Evolutionary conservation across 2,113 vertebrate species (phyloP).

Genomic region (Gymnarchus niloticus): DNA sequence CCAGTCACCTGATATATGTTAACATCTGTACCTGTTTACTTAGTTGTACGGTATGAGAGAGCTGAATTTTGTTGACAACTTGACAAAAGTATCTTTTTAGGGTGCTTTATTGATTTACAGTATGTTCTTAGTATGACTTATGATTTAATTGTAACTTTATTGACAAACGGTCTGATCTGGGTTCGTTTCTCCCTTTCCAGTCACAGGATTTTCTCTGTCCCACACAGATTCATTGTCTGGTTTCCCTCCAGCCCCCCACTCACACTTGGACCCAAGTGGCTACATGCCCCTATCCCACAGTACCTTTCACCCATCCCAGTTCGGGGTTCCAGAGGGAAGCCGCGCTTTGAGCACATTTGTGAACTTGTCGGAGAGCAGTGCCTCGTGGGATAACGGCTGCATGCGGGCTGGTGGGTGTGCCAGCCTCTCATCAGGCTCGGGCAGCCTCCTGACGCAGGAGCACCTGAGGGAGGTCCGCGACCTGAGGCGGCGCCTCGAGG

Average conservation of each 20-base stretch:
- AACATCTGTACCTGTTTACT: background rate
- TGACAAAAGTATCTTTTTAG: background rate
- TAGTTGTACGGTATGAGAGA: background rate
- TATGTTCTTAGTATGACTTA: background rate
- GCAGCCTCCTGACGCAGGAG: constrained; percentile 77
- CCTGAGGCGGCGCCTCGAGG: constrained; percentile 81
- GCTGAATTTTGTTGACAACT: background rate
- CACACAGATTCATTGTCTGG: constrained; percentile 51
- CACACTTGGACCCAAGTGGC: constrained; percentile 43
- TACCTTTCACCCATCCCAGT: constrained; percentile 50
- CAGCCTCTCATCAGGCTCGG: constrained; percentile 42
- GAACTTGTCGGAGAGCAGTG: constrained; percentile 38
- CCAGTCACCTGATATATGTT: background rate
- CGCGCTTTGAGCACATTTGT: constrained; percentile 44
- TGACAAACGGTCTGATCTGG: background rate
- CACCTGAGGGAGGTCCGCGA: constrained; percentile 80
- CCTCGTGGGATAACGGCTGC: constrained; percentile 55
- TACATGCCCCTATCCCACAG: constrained; percentile 53
- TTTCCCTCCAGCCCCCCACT: constrained; percentile 48
- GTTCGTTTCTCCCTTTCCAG: constrained; percentile 20
- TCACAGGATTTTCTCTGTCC: constrained; percentile 50
- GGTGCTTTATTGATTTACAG: no score
- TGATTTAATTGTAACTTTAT: background rate
- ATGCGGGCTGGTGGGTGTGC: constrained; percentile 31
- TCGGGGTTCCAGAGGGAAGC: constrained; percentile 41